These are phyloP conservation scores for Corydoras maculifer DNA, from an alignment of 2,113 vertebrate species.

Conservation along the genomic window DNA sequence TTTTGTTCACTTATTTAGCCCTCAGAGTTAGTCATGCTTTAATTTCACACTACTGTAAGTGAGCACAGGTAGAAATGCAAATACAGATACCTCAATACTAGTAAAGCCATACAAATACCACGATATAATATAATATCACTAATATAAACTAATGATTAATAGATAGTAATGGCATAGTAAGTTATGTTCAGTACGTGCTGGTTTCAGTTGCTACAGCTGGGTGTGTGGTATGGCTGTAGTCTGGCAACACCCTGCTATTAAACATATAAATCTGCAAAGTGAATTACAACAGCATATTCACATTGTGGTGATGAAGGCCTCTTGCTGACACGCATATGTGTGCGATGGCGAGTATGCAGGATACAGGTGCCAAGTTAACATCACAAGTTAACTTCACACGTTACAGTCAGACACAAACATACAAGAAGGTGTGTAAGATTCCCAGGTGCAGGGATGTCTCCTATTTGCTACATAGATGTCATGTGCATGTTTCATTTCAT, in stretches of 20 bases:
- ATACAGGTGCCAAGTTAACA: constrained; percentile 23
- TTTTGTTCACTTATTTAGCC: background rate
- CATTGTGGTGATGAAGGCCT: constrained; percentile 10
- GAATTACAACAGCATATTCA: constrained; percentile 21
- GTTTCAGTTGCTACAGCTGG: background rate
- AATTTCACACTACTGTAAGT: constrained; percentile 2
- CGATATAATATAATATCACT: no score
- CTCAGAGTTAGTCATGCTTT: constrained; percentile 6
- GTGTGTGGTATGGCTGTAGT: background rate
- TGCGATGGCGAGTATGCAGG: constrained; percentile 14
- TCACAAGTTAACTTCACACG: constrained; percentile 32
- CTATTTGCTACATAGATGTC: background rate
- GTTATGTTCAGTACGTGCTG: background rate
- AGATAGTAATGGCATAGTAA: no score
- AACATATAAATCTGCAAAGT: constrained; percentile 3
- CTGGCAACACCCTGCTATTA: background rate
- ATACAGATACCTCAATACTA: no score
- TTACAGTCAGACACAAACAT: constrained; percentile 35
- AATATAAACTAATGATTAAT: no score
- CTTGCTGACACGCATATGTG: constrained; percentile 8
- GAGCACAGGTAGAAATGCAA: no score
- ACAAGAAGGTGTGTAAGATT: constrained; percentile 1
- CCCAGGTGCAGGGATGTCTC: background rate
- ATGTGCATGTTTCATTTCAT: no score
- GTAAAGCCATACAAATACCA: no score